Conservation (phyloP, 1,140 invertebrate genomes). For the Dreissena polymorpha region DNA sequence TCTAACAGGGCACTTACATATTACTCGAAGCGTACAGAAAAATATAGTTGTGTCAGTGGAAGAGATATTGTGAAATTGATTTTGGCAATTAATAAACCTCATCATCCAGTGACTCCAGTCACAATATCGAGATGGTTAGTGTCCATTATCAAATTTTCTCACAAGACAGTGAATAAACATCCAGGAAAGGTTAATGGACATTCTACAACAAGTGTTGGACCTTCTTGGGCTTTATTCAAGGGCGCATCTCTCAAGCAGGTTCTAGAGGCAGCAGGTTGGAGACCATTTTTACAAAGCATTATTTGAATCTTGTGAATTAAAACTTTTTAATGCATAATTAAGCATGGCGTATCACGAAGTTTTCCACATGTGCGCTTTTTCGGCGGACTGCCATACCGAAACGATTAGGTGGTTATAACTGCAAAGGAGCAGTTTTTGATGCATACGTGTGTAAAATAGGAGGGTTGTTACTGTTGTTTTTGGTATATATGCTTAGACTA, state of each 20-base stretch:
- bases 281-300: conserved; percentile 21
- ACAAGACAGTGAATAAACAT: background rate
- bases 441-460: background rate
- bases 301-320: background rate
- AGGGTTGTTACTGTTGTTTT: background rate
- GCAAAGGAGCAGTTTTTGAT: background rate
- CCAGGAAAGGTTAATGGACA: background rate
- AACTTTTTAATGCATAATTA: conserved; percentile 32
- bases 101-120: conserved; percentile 21
- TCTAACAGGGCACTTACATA: conserved; percentile 34
- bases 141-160: conserved; percentile 13
- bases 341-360: background rate
- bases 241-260: conserved; percentile 12
- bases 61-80: conserved; percentile 34
- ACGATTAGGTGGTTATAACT: background rate
- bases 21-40: conserved; percentile 48
- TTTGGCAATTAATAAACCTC: conserved; percentile 48
- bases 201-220: conserved; percentile 41
- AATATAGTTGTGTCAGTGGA: background rate
- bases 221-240: conserved; percentile 38
- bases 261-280: conserved; percentile 16
- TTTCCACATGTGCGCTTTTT: background rate
- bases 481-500: background rate
- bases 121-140: conserved; percentile 31
- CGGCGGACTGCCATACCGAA: background rate